phyloP scores from a whole-genome alignment of 2,113 vertebrate species.

The Callipepla californica region DNA sequence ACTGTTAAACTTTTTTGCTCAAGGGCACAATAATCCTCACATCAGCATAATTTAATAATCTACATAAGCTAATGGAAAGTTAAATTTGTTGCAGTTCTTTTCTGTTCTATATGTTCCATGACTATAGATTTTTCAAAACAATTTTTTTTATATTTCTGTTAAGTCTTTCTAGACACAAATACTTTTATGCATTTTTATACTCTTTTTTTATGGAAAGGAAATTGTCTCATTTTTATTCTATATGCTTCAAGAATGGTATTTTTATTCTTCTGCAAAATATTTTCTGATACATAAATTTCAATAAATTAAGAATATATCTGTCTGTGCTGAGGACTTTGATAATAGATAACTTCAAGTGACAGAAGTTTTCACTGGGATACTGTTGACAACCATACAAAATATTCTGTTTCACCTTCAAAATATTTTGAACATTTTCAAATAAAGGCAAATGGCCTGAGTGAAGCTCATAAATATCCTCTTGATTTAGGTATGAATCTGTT shows the following conservation, averaged over 20 bases:
- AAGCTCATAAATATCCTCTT: constrained; percentile 4
- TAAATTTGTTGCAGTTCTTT: constrained; percentile 69
- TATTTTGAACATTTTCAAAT: neutral
- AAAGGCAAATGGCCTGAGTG: neutral
- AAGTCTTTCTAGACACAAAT: constrained; percentile 43
- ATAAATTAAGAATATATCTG: neutral
- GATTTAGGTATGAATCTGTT: neutral
- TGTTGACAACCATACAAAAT: neutral
- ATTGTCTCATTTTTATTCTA: constrained; percentile 43
- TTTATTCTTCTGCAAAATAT: constrained; percentile 47
- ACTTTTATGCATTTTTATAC: constrained; percentile 43
- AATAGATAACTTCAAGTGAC: neutral
- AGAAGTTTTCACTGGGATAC: neutral
- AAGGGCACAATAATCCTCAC: constrained; percentile 71
- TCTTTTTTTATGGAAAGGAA: constrained; percentile 23
- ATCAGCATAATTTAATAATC: constrained; percentile 77
- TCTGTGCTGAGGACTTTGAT: neutral
- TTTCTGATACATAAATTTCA: neutral
- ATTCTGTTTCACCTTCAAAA: neutral
- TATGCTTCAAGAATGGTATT: constrained; percentile 7
- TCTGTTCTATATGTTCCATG: constrained; percentile 9
- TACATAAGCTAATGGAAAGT: constrained; percentile 73
- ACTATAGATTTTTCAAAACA: constrained; percentile 69
- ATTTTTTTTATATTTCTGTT: constrained; percentile 61
- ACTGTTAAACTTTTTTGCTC: constrained; percentile 76